Base-by-base conservation (phyloP, 2,113 vertebrate species). In the Pseudorasbora parva region DNA sequence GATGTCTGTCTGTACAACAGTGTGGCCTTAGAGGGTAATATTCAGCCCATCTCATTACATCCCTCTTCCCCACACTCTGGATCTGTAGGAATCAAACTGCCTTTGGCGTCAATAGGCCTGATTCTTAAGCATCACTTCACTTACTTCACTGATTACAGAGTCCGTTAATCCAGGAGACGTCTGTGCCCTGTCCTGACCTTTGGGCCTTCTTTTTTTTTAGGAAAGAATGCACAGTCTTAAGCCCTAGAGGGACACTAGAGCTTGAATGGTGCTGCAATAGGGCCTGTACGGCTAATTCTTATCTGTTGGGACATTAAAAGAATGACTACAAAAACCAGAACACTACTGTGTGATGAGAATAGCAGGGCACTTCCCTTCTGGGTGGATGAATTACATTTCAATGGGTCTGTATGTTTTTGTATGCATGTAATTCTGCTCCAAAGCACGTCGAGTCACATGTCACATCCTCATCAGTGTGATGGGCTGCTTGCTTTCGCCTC, bases 381-480 rank as follows among this genome's bases (percentile, higher is more conserved):
- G 45, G 33, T 81, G 66, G 23, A 78, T 14, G 49, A 74, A 12
- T 68, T 83, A 75, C 66, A 62, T 57, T n/a, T 59, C 74, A 66
- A 41, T 76, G 54, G 27, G 56, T 75, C 60, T 59, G n/a, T 62
- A 79, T 83, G 56, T 62, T 77, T 54, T 60, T 78, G 76, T 87
- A 69, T 88, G 89, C 89, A 88, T 88, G 89, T 69, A 57, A 76
- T 86, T 83, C 80, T 82, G 54, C 86, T 88, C 74, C 82, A 71
- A 60, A 85, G 66, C 84, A 81, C 51, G 54, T 77, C 71, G 45
- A 78, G 60, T 54, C 74, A 78, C 41, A 4, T 1, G 3, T 66
- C 17, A 23, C 30, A 69, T 25, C 41, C 33, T 59, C 23, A 37
- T 71, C 69, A 51, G 76, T 27, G 27, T 76, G 75, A 41, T 45